Evolutionary conservation across 2,797 vertebrate genomes (phyloP).

Genomic region (Astyanax mexicanus): DNA sequence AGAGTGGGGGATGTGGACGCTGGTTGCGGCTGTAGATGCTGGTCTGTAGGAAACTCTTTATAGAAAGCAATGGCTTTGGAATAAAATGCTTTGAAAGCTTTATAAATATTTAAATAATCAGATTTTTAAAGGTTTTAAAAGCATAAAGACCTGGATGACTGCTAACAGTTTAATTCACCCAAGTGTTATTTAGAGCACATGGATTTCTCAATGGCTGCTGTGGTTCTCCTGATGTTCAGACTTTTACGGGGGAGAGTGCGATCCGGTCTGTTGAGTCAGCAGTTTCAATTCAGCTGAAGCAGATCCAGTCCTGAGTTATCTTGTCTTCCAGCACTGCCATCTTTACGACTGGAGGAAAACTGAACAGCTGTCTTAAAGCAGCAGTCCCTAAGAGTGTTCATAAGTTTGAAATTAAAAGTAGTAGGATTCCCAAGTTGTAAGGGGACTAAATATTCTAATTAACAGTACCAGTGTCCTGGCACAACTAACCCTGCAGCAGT

Average conservation of each 20-base stretch:
- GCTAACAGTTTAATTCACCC: background rate
- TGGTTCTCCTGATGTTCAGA: background rate
- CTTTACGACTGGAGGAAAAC: background rate
- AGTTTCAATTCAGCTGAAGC: background rate
- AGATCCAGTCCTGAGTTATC: background rate
- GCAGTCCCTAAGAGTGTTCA: too few relatives aligned
- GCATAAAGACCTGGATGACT: too few relatives aligned
- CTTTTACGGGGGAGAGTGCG: background rate
- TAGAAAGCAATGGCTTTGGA: background rate
- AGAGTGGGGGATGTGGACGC: background rate
- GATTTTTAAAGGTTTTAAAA: too few relatives aligned
- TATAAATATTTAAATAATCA: too few relatives aligned
- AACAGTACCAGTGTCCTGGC: too few relatives aligned
- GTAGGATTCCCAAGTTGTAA: too few relatives aligned
- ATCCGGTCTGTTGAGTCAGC: background rate
- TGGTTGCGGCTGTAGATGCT: background rate
- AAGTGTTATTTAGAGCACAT: background rate
- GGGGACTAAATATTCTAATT: too few relatives aligned
- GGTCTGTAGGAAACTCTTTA: background rate
- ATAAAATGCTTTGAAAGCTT: background rate
- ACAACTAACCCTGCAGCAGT: too few relatives aligned
- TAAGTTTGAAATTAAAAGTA: too few relatives aligned
- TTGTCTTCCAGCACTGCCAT: background rate
- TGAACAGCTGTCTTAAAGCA: too few relatives aligned
- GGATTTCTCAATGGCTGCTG: background rate